These are phyloP conservation scores for Gastracanthus pulcherrimus DNA, from an alignment of 2,888 invertebrate species.

Conservation along the genomic window DNA sequence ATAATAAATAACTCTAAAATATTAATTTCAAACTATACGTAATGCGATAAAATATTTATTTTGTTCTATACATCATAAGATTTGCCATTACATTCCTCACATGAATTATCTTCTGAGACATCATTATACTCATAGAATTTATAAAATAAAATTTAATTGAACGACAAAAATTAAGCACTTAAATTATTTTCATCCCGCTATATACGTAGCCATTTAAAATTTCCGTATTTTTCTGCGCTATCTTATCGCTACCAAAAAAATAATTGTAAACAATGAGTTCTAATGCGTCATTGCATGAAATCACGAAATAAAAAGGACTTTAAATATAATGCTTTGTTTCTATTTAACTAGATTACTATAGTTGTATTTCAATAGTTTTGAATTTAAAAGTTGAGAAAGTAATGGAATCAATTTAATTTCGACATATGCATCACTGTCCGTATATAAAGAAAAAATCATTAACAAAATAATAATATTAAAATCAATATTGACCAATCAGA, in stretches of 20 bases:
- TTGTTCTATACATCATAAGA: not conserved
- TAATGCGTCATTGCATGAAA: conserved; percentile 15
- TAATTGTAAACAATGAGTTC: conserved; percentile 36
- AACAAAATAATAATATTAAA: too few species aligned
- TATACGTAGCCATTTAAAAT: not conserved
- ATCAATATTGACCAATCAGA: too few species aligned
- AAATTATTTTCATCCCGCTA: not conserved
- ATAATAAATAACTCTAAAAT: too few species aligned
- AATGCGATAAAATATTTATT: too few species aligned
- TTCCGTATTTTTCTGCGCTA: conserved; percentile 17
- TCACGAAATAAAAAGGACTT: not conserved
- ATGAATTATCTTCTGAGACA: not conserved
- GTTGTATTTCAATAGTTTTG: too few species aligned
- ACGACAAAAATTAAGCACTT: not conserved
- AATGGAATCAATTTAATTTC: too few species aligned
- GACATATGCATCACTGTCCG: too few species aligned
- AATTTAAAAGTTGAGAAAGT: too few species aligned
- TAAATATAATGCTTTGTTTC: not conserved
- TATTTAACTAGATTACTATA: too few species aligned
- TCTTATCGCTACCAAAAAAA: conserved; percentile 42
- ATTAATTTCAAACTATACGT: too few species aligned
- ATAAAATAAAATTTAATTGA: not conserved
- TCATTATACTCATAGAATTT: not conserved
- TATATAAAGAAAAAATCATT: too few species aligned
- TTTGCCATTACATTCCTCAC: not conserved